Evolutionary conservation across 2,888 invertebrate species (phyloP), one percentile per base, ranked within the genome.

Genomic region (Cylloceria caligata): DNA sequence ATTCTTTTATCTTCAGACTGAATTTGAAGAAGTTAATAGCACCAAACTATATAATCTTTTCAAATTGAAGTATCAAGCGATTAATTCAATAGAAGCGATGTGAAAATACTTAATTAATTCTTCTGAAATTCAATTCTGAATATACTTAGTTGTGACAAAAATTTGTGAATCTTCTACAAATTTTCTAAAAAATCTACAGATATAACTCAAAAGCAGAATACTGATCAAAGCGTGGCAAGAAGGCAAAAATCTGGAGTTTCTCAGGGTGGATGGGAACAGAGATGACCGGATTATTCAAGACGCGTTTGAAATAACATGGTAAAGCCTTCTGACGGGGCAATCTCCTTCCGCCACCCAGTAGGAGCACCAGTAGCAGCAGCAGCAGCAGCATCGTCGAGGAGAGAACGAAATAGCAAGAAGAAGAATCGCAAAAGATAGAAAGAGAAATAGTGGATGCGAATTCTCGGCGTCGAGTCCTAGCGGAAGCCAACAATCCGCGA

Each of bases 261-360:
- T 65, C 16, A 2, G 9, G 11, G 55, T 3, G n/a, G n/a, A n/a
- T 13, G 49, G 60, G n/a, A n/a, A n/a, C 81, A 55, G 36, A 77
- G 88, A 90, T 89, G 89, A 89, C 88, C 88, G 88, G 89, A 91
- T 91, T 90, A 91, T 91, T 90, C 89, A 89, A 88, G 91, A 87
- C 90, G 91, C 90, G 91, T 91, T 90, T 90, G 89, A 86, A 90
- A 90, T 88, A 90, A 90, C 88, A 88, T 86, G 88, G 88, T 84
- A 88, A 86, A 88, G 86, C 84, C 86, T 79, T 45, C 84, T 82
- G 80, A 79, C 42, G 83, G 71, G 60, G 69, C 83, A 83, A 83
- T 85, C 86, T 87, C 85, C 77, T 83, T 82, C 78, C 81, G 68
- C 77, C 49, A 73, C 19, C 13, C 64, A 45, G 42, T 42, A 19